Evolutionary conservation across 2,888 invertebrate genomes (phyloP).

Genomic region (Prenolepis imparis): DNA sequence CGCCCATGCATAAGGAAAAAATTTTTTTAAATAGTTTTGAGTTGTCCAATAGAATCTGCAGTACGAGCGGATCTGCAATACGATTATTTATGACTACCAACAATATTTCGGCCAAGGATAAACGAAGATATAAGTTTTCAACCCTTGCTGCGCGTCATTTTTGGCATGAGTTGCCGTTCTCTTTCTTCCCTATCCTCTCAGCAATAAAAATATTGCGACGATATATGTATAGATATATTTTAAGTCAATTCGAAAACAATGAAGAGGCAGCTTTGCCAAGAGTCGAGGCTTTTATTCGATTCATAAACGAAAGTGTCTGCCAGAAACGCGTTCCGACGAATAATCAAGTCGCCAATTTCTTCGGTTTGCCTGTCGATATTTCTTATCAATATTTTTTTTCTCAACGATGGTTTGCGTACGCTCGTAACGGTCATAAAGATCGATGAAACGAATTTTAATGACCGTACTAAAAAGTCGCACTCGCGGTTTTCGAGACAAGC

Average conservation of each 20-base stretch:
- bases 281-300: background rate
- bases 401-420: background rate
- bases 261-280: background rate
- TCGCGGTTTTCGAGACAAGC: background rate
- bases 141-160: conserved; percentile 61
- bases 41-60: conserved; percentile 23
- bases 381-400: conserved; percentile 20
- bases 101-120: conserved; percentile 65
- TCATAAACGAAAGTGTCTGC: background rate
- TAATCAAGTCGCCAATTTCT: background rate
- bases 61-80: conserved; percentile 34
- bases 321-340: background rate
- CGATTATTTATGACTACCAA: conserved; percentile 55
- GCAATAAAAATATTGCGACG: conserved; percentile 13
- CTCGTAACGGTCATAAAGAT: conserved; percentile 3
- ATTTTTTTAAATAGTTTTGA: background rate
- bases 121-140: conserved; percentile 69
- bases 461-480: background rate
- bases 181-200: background rate
- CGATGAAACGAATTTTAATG: conserved; percentile 8
- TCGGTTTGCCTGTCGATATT: background rate
- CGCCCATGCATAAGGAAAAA: background rate
- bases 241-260: conserved; percentile 9
- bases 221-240: background rate
- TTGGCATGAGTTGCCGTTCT: conserved; percentile 33